Percentiles rank a stretch among this genome's conserved stretches.
phyloP scores from a whole-genome alignment of 2,888 invertebrate species.

The Melanchra persicariae region DNA sequence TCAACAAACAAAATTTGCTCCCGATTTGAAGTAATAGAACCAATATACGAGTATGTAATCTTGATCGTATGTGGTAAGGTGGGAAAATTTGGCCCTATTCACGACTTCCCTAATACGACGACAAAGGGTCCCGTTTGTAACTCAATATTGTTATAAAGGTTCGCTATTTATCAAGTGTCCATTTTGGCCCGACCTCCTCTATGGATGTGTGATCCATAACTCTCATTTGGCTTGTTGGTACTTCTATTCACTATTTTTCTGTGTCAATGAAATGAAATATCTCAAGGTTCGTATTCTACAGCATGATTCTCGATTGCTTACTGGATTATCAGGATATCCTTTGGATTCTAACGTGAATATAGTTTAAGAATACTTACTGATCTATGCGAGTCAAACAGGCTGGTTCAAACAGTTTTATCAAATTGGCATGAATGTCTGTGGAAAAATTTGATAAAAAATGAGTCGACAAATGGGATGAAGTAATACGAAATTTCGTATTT shows the following conservation, averaged over 20 bases:
- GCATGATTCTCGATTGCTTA: neutral
- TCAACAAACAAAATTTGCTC: slow-evolving; percentile 71
- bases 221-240: slow-evolving; percentile 59
- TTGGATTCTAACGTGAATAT: neutral
- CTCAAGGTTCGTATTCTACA: neutral
- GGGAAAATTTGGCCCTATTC: slow-evolving; percentile 76
- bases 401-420: too few relatives aligned
- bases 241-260: slow-evolving; percentile 31
- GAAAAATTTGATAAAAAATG: too few relatives aligned
- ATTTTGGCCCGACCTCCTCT: slow-evolving; percentile 70
- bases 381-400: too few relatives aligned
- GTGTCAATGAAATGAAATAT: neutral
- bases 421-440: too few relatives aligned
- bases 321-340: neutral
- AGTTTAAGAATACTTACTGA: neutral
- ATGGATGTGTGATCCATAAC: slow-evolving; percentile 66
- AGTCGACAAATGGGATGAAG: too few relatives aligned
- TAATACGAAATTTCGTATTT: too few relatives aligned
- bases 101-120: slow-evolving; percentile 75
- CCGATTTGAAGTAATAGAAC: slow-evolving; percentile 75
- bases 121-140: slow-evolving; percentile 81
- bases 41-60: slow-evolving; percentile 73
- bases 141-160: slow-evolving; percentile 79
- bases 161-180: slow-evolving; percentile 80
- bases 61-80: slow-evolving; percentile 69